Percentiles rank a stretch among this genome's conserved stretches.
These are phyloP conservation scores for Cerastoderma edule DNA, from an alignment of 2,888 invertebrate species.

Conservation along the genomic window DNA sequence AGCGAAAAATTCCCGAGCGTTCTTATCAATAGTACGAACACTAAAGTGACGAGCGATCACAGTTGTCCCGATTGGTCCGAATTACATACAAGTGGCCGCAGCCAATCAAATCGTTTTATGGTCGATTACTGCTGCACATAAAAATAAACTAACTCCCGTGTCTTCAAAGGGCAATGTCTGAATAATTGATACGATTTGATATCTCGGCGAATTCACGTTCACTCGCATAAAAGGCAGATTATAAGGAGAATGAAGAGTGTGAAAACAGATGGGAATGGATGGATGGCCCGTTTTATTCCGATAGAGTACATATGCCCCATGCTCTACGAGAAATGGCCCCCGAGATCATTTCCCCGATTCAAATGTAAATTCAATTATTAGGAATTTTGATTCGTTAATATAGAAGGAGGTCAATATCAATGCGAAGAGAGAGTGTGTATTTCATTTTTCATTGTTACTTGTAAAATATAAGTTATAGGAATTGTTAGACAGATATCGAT, in stretches of 20 bases:
- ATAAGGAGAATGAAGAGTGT: neutral
- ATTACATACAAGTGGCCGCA: conserved; percentile 46
- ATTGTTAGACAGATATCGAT: too few species aligned
- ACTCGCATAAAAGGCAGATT: neutral
- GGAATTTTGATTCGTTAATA: too few species aligned
- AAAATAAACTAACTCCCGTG: conserved; percentile 34
- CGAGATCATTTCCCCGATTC: too few species aligned
- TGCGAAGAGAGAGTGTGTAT: too few species aligned
- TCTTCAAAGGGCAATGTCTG: conserved; percentile 45
- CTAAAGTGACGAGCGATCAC: conserved; percentile 42
- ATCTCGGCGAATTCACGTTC: conserved; percentile 1
- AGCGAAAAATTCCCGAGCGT: conserved; percentile 1
- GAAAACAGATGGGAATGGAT: conserved; percentile 15
- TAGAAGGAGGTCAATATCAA: too few species aligned
- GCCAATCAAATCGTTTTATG: conserved; percentile 52
- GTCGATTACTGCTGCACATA: conserved; percentile 55
- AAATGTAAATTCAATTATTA: too few species aligned
- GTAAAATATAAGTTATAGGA: too few species aligned
- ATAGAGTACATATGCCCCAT: conserved; percentile 1
- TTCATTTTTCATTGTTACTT: too few species aligned
- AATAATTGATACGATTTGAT: conserved; percentile 29
- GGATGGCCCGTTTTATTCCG: neutral
- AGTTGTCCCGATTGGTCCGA: conserved; percentile 39
- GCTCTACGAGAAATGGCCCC: too few species aligned
- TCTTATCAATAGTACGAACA: conserved; percentile 11